These are phyloP conservation scores for Geothlypis trichas DNA, from an alignment of 2,113 vertebrate species.

Conservation along the genomic window DNA sequence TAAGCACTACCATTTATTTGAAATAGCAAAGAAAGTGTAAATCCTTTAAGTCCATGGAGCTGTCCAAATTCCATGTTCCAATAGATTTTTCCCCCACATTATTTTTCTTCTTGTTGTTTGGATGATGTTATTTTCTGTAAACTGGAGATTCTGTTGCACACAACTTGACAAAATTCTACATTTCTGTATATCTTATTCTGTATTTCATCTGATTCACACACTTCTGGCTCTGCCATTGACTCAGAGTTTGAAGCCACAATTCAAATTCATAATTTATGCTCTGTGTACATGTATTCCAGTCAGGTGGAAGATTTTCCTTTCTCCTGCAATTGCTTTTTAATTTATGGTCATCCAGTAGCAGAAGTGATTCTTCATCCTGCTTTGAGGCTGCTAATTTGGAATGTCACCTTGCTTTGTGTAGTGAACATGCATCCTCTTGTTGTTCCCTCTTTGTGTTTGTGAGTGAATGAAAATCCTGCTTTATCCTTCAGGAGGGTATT, in stretches of 20 bases:
- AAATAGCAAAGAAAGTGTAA: neutral
- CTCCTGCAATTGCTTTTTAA: neutral
- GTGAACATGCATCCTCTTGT: neutral
- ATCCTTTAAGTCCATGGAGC: neutral
- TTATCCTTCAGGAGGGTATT: neutral
- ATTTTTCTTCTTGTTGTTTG: neutral
- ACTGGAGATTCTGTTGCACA: neutral
- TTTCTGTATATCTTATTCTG: neutral
- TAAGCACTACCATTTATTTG: neutral
- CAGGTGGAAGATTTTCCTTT: neutral
- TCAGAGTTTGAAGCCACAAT: neutral
- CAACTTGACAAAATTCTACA: neutral
- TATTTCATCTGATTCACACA: neutral
- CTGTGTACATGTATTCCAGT: neutral
- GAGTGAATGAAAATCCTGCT: neutral
- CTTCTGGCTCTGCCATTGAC: neutral
- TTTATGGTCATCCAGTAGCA: neutral
- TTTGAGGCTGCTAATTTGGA: neutral
- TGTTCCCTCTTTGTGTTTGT: neutral
- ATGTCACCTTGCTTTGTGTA: neutral
- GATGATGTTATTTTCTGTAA: neutral
- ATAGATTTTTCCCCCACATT: rapidly evolving
- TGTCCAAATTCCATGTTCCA: neutral
- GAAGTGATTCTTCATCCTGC: neutral
- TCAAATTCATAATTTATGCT: neutral